Percentiles rank a stretch among this genome's conserved stretches.
These are phyloP conservation scores for Hypomecis atomaria DNA, from an alignment of 2,888 invertebrate species.

Conservation along the genomic window DNA sequence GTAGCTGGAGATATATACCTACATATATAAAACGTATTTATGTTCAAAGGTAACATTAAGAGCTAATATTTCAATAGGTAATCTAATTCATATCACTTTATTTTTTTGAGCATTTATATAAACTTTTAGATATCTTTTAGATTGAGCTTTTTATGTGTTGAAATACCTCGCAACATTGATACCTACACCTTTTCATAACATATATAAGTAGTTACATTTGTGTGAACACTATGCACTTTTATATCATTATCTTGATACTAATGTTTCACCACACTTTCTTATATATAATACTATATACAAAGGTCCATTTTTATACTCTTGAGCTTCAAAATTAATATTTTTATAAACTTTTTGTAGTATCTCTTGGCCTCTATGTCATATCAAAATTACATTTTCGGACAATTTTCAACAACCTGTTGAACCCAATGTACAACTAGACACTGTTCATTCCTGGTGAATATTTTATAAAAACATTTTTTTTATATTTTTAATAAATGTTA, in stretches of 20 bases:
- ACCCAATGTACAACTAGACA: slow-evolving; percentile 49
- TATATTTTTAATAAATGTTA: slow-evolving; percentile 59
- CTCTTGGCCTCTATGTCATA: slow-evolving; percentile 67
- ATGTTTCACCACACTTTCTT: slow-evolving; percentile 38
- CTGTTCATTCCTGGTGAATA: slow-evolving; percentile 62
- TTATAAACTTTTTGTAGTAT: slow-evolving; percentile 78
- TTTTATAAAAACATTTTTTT: slow-evolving; percentile 49
- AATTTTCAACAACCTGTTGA: slow-evolving; percentile 55
- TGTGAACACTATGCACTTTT: slow-evolving; percentile 26
- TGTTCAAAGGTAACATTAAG: too few species aligned
- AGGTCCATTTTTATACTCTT: slow-evolving; percentile 79
- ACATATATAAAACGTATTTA: too few species aligned
- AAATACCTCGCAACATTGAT: too few species aligned
- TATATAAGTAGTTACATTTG: slow-evolving; percentile 34
- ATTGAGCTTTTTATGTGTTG: too few species aligned
- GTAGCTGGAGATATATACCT: too few species aligned
- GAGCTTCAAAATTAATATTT: slow-evolving; percentile 82
- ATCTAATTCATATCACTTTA: too few species aligned
- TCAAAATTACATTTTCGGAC: slow-evolving; percentile 71
- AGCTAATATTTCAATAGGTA: too few species aligned
- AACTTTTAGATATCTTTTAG: too few species aligned
- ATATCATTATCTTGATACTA: slow-evolving; percentile 25
- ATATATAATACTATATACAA: slow-evolving; percentile 55
- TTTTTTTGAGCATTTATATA: too few species aligned
- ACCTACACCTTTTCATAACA: too few species aligned